phyloP scores from a whole-genome alignment of 1,140 invertebrate genomes.

The Samia ricini region DNA sequence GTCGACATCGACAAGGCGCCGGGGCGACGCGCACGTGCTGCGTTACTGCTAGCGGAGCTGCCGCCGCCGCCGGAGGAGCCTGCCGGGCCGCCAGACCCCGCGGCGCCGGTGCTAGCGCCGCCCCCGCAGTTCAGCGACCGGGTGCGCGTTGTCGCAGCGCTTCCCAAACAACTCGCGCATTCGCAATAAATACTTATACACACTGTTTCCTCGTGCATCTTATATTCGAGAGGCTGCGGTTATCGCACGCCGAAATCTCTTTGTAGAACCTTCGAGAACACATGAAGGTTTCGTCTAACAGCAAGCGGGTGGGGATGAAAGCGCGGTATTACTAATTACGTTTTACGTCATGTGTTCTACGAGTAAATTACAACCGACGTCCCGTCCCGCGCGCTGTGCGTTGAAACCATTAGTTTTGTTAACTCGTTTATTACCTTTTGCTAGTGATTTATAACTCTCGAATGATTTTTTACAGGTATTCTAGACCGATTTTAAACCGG shows the following conservation, averaged over 20 bases:
- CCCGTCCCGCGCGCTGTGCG: too few species aligned
- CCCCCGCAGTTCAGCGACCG: conserved; percentile 86
- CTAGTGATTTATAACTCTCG: background rate
- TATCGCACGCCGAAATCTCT: too few species aligned
- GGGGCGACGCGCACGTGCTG: conserved; percentile 61
- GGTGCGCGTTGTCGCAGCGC: conserved; percentile 87
- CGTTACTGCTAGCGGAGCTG: conserved; percentile 87
- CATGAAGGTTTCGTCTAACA: too few species aligned
- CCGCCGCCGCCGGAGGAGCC: conserved; percentile 90
- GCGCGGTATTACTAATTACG: too few species aligned
- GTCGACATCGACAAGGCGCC: conserved; percentile 62
- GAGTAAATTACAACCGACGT: too few species aligned
- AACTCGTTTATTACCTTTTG: background rate
- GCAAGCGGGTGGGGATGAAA: too few species aligned
- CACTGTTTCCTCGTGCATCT: background rate
- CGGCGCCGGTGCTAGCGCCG: conserved; percentile 79
- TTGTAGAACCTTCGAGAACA: too few species aligned
- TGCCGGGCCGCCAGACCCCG: conserved; percentile 64
- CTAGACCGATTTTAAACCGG: background rate
- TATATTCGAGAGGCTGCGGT: too few species aligned
- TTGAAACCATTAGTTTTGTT: background rate
- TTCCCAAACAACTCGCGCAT: conserved; percentile 81
- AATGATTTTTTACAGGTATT: background rate
- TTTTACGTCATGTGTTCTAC: too few species aligned
- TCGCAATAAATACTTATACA: conserved; percentile 32